These are phyloP conservation scores for Oreonectes daqikongensis DNA, from an alignment of 2,797 vertebrate genomes.

Conservation along the genomic window DNA sequence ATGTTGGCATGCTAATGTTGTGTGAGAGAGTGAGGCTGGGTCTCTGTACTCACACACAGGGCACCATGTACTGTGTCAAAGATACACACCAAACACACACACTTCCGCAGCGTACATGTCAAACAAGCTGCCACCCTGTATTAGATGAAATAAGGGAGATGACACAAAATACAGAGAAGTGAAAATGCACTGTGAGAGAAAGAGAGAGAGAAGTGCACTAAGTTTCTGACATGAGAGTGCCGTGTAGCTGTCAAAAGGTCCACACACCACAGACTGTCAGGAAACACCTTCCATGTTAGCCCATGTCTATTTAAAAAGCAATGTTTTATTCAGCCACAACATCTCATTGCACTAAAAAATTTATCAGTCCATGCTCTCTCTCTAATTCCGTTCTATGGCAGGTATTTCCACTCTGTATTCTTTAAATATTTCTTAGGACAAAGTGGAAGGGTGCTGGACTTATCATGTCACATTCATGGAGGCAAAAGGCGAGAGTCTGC, in stretches of 20 bases:
- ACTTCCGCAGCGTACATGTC: slow-evolving; percentile 2
- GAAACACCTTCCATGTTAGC: slow-evolving; percentile 50
- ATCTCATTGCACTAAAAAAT: slow-evolving; percentile 60
- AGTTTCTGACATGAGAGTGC: too few species aligned
- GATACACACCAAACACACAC: slow-evolving; percentile 3
- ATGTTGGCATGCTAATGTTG: slow-evolving; percentile 37
- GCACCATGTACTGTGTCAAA: slow-evolving; percentile 10
- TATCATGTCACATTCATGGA: slow-evolving; percentile 34
- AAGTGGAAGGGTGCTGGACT: slow-evolving; percentile 42
- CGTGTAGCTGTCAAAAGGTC: slow-evolving; percentile 37
- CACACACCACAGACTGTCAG: slow-evolving; percentile 31
- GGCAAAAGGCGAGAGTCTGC: slow-evolving; percentile 7
- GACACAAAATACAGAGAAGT: slow-evolving; percentile 26
- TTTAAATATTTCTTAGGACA: slow-evolving; percentile 63
- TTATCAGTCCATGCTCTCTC: slow-evolving; percentile 44
- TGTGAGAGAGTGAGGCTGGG: slow-evolving; percentile 13
- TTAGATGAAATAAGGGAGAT: not conserved
- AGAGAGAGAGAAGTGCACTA: too few species aligned
- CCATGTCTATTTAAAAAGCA: slow-evolving; percentile 56
- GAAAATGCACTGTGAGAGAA: slow-evolving; percentile 7
- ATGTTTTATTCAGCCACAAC: slow-evolving; percentile 61
- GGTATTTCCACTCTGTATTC: slow-evolving; percentile 54
- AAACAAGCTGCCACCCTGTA: slow-evolving; percentile 34
- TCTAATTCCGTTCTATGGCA: slow-evolving; percentile 53
- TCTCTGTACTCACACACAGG: slow-evolving; percentile 32